phyloP scores from a whole-genome alignment of 1,140 invertebrate genomes.

The Aricia agestis region DNA sequence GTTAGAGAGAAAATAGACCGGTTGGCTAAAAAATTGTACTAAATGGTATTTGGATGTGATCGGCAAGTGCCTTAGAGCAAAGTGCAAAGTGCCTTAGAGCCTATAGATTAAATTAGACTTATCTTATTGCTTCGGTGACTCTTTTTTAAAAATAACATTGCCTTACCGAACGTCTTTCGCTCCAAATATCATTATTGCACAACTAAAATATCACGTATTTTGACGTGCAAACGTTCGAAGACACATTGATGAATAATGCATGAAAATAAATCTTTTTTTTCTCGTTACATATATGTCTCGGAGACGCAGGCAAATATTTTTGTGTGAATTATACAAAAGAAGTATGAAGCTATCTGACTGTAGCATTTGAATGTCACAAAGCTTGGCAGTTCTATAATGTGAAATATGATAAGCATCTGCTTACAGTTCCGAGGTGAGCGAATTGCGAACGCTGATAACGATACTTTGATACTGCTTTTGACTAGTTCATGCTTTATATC shows the following conservation, averaged over 20 bases:
- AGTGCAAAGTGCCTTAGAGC: too few relatives aligned
- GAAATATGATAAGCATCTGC: slow-evolving; percentile 16
- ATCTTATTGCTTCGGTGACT: not conserved
- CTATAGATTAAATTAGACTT: not conserved
- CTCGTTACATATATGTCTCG: slow-evolving; percentile 53
- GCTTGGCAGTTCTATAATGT: slow-evolving; percentile 12
- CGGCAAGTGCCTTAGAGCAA: too few relatives aligned
- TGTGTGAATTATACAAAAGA: slow-evolving; percentile 48
- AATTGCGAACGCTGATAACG: slow-evolving; percentile 3
- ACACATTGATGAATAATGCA: slow-evolving; percentile 71
- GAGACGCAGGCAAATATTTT: slow-evolving; percentile 54
- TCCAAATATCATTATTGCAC: slow-evolving; percentile 68
- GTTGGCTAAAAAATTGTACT: too few relatives aligned
- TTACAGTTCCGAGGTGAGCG: not conserved
- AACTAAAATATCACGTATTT: slow-evolving; percentile 58
- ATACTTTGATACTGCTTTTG: slow-evolving; percentile 2
- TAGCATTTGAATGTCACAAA: slow-evolving; percentile 28
- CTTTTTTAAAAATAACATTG: not conserved
- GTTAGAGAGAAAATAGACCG: too few relatives aligned
- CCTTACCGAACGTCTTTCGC: slow-evolving; percentile 42
- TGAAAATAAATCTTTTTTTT: slow-evolving; percentile 72
- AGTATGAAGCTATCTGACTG: slow-evolving; percentile 20
- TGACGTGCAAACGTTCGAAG: slow-evolving; percentile 66
- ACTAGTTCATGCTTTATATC: not conserved
- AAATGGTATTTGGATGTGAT: too few relatives aligned